Base-by-base conservation (phyloP, 2,888 invertebrate species). In the Oxyscelio sp. region DNA sequence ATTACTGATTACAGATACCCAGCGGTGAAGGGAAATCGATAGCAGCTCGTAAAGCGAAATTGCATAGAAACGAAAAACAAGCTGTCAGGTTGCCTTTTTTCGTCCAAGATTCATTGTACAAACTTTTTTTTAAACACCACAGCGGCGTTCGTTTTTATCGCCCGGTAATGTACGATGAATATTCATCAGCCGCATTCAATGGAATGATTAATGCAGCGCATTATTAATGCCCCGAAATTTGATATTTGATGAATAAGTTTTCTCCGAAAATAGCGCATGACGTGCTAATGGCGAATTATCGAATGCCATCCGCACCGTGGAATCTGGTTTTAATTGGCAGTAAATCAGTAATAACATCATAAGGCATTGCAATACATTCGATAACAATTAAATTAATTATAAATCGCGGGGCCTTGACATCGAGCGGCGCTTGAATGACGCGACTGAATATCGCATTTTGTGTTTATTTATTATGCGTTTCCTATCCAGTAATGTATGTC, bases 31-130 rank as follows among this genome's bases (percentile, higher is more conserved):
- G 58, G 22, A 83, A 79, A 83, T 70, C 79, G 79, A 78, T 79
- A 59, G 74, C 59, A 22, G 38, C 68, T 59, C 78, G 78, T 73
- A 54, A 83, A 68, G 63, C 50, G 79, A 79, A 83, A 79, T 83
- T 83, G 61, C 74, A 79, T 70, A 74, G 73, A 79, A 59, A 74
- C 74, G 74, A 74, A 83, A 79, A 83, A 74, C 74, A 79, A 79
- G 48, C 78, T 74, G 68, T 59, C 74, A 52, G 52, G 54, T 38
- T 17, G 45, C 24, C 75, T 81, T 74, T 74, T 81, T 74, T 58
- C 79, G 34, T 31, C 50, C 81, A 61, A 74, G 68, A 54, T 74
- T 74, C 68, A 56, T 74, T 68, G 59, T 38, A 48, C 54, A 48
- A 63, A 56, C 54, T 31, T 68, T 66, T 61, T 70, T 61, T 66